These are phyloP conservation scores for Rhinoderma darwinii DNA, from an alignment of 2,113 vertebrate species.

Conservation along the genomic window DNA sequence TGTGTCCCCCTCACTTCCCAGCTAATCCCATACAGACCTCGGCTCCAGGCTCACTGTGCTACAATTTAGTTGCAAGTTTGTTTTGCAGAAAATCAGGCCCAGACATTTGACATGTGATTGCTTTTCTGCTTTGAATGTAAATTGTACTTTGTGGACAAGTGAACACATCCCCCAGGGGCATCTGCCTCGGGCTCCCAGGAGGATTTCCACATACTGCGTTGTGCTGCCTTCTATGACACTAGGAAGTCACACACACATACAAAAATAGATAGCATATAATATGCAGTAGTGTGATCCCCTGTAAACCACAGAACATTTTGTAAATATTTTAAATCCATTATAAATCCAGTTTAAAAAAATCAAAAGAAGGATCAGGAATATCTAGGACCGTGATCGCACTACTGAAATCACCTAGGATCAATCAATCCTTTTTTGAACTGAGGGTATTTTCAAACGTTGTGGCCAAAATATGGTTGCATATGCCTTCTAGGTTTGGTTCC, in stretches of 20 bases:
- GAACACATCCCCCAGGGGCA: constrained; percentile 4
- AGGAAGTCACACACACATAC: neutral
- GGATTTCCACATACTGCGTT: neutral
- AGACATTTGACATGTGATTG: constrained; percentile 52
- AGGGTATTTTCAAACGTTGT: no score
- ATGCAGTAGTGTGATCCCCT: neutral
- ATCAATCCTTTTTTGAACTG: no score
- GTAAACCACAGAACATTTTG: neutral
- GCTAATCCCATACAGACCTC: constrained; percentile 50
- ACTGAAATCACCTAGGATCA: no score
- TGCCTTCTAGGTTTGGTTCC: no score
- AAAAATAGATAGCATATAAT: neutral
- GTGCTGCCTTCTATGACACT: neutral
- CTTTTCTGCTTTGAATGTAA: constrained; percentile 51
- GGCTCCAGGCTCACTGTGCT: constrained; percentile 24
- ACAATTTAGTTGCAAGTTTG: constrained; percentile 41
- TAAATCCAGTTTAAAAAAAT: neutral
- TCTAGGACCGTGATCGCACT: no score
- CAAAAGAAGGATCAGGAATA: no score
- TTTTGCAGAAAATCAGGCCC: constrained; percentile 47
- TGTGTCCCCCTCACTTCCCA: constrained; percentile 49
- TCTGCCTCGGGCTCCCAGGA: constrained; percentile 28
- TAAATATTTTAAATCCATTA: neutral
- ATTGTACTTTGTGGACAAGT: constrained; percentile 35
- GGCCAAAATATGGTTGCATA: no score